Conservation (phyloP, 1,140 invertebrate genomes). For the Teleopsis dalmanni region DNA sequence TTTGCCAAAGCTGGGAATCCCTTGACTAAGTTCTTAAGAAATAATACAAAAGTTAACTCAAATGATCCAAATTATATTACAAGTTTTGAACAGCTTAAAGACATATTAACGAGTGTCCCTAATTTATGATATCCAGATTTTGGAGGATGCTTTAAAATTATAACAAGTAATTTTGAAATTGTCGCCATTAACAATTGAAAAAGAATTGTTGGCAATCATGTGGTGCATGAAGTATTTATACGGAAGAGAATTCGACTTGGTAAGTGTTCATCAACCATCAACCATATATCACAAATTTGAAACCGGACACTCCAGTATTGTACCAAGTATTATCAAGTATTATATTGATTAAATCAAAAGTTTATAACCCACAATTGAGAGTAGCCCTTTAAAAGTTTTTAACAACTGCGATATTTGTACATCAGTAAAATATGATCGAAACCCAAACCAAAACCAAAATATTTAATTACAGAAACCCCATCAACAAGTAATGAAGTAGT, state of each 20-base stretch:
- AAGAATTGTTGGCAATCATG: conserved; percentile 3
- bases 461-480: conserved; percentile 13
- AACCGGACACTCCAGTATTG: conserved; percentile 9
- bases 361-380: conserved; percentile 3
- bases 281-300: conserved; percentile 11
- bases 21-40: not conserved
- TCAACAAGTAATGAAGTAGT: conserved; percentile 7
- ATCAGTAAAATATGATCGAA: conserved; percentile 11
- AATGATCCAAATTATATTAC: not conserved
- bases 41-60: not conserved
- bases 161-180: conserved; percentile 1
- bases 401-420: conserved; percentile 11
- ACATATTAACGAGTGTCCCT: not conserved
- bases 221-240: not conserved
- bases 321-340: too few relatives aligned
- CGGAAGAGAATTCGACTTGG: conserved; percentile 1
- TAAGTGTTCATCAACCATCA: conserved; percentile 10
- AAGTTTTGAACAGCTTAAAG: not conserved
- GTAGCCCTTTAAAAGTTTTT: not conserved
- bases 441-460: conserved; percentile 13
- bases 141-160: not conserved
- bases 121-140: not conserved
- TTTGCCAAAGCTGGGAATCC: not conserved
- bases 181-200: not conserved
- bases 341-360: conserved; percentile 11